These are phyloP conservation scores for Morpho achilles DNA, from an alignment of 2,888 invertebrate species.

Conservation along the genomic window DNA sequence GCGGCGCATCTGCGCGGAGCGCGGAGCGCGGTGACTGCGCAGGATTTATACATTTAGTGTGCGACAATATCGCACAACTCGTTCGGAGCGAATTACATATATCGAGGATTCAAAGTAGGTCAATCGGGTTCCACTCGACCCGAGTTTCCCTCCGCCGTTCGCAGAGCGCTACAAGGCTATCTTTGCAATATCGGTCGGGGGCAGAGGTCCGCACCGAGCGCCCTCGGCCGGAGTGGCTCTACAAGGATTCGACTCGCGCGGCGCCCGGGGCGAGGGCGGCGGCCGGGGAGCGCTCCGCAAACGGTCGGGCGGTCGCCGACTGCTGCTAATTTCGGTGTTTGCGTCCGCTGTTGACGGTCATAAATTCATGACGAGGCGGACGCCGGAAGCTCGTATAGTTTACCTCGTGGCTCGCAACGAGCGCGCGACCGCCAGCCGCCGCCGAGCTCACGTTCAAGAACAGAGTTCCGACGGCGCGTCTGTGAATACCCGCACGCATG, in stretches of 20 bases:
- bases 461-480: too few species aligned
- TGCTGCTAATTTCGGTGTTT: conserved; percentile 31
- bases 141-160: too few species aligned
- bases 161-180: too few species aligned
- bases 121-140: too few species aligned
- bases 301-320: conserved; percentile 32
- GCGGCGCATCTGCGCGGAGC: conserved; percentile 11
- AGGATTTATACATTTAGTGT: not conserved
- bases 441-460: not conserved
- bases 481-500: too few species aligned
- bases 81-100: too few species aligned
- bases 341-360: conserved; percentile 31
- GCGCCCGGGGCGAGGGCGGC: conserved; percentile 15
- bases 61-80: not conserved
- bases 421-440: conserved; percentile 12
- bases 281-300: conserved; percentile 21
- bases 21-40: conserved; percentile 7
- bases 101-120: too few species aligned
- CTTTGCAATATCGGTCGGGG: not conserved
- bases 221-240: conserved; percentile 25
- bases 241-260: conserved; percentile 33
- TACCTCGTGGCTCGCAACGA: conserved; percentile 1
- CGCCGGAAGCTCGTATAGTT: not conserved
- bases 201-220: not conserved
- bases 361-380: conserved; percentile 35